phyloP scores from a whole-genome alignment of 2,113 vertebrate genomes.

The Eurystomus gularis region DNA sequence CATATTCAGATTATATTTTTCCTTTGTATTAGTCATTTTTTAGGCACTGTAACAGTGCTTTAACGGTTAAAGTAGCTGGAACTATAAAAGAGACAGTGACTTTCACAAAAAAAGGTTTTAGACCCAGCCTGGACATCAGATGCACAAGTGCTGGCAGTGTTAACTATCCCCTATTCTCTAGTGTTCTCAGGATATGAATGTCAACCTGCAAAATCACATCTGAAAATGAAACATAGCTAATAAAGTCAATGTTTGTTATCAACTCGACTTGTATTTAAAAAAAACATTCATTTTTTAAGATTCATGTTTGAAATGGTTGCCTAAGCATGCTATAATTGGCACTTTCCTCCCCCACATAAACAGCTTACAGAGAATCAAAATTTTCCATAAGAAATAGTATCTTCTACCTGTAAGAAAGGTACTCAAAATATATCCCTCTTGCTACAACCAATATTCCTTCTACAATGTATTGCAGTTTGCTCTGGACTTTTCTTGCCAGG shows the following conservation, averaged over 20 bases:
- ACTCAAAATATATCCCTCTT: slow-evolving; percentile 9
- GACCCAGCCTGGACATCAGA: not conserved
- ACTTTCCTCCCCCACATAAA: not conserved
- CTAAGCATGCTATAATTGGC: not conserved
- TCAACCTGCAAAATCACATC: not conserved
- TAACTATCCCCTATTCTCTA: not conserved
- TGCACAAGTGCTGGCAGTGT: not conserved
- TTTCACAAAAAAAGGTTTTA: not conserved
- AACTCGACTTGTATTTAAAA: not conserved
- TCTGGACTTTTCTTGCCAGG: not conserved
- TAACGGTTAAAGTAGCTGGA: not conserved
- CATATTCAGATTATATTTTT: not conserved
- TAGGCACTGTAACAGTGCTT: not conserved
- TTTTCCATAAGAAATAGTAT: slow-evolving; percentile 8
- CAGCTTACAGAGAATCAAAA: slow-evolving; percentile 12
- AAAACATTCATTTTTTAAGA: not conserved
- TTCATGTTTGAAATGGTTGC: slow-evolving; percentile 5
- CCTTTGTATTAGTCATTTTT: not conserved
- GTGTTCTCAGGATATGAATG: not conserved
- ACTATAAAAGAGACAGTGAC: not conserved
- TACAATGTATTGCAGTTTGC: not conserved
- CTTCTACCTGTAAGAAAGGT: not conserved
- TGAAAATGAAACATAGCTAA: not conserved
- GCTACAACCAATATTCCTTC: not conserved
- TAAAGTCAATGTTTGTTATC: not conserved